Conservation (phyloP, 2,888 invertebrate genomes). For the Eristalinus sepulchralis region DNA sequence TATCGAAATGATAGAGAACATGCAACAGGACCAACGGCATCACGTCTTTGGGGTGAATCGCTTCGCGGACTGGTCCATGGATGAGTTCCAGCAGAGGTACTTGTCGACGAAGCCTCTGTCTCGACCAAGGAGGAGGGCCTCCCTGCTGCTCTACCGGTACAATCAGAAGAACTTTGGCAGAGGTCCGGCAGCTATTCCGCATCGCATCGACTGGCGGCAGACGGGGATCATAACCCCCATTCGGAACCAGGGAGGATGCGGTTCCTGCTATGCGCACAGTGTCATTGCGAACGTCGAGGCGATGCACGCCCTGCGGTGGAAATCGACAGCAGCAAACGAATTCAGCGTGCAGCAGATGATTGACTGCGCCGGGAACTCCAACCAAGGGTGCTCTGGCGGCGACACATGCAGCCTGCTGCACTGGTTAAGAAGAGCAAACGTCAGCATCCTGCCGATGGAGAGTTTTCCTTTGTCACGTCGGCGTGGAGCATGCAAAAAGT, state of each 20-base stretch:
- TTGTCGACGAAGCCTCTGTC: background rate
- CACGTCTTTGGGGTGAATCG: constrained; percentile 44
- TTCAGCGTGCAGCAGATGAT: constrained; percentile 87
- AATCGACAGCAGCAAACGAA: constrained; percentile 88
- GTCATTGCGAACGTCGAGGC: constrained; percentile 88
- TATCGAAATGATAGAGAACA: constrained; percentile 20
- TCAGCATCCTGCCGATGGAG: constrained; percentile 83
- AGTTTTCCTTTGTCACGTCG: constrained; percentile 83
- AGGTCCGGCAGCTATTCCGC: constrained; percentile 15
- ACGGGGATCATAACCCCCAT: constrained; percentile 86
- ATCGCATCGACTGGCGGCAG: constrained; percentile 83
- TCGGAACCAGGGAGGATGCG: constrained; percentile 88
- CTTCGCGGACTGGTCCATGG: constrained; percentile 32
- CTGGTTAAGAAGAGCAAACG: constrained; percentile 85
- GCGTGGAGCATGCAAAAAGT: background rate
- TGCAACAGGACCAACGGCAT: constrained; percentile 17
- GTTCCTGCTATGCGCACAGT: constrained; percentile 94
- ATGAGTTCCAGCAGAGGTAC: constrained; percentile 15
- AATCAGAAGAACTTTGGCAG: background rate
- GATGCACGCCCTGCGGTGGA: constrained; percentile 88
- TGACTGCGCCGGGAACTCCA: constrained; percentile 89
- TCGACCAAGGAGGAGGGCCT: background rate
- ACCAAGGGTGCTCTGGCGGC: constrained; percentile 90
- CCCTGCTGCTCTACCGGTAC: background rate
- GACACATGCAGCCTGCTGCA: constrained; percentile 89